phyloP scores from a whole-genome alignment of 2,113 vertebrate species.

The Zapornia atra region DNA sequence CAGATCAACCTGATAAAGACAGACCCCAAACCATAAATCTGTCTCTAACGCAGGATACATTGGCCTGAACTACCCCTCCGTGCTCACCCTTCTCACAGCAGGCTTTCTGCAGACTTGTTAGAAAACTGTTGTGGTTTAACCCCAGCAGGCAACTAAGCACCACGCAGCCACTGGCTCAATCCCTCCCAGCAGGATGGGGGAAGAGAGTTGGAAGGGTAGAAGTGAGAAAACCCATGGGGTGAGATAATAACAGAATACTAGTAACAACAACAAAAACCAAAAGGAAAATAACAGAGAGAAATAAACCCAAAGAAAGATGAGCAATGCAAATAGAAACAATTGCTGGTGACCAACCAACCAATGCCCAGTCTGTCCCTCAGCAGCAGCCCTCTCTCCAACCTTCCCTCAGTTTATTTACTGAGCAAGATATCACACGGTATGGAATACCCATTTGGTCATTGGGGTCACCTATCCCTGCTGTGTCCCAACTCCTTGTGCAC shows the following conservation, averaged over 20 bases:
- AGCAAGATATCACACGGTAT: not conserved
- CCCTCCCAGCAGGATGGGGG: not conserved
- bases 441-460: not conserved
- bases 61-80: not conserved
- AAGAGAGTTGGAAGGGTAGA: not conserved
- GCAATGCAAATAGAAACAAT: not conserved
- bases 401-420: not conserved
- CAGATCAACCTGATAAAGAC: constrained; percentile 19
- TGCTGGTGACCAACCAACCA: not conserved
- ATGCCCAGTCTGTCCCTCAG: not conserved
- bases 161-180: not conserved
- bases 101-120: not conserved
- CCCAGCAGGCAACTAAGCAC: not conserved
- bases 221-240: not conserved
- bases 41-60: not conserved
- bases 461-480: not conserved
- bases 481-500: not conserved
- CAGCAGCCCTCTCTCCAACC: not conserved
- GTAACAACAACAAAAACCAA: not conserved
- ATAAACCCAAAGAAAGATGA: not conserved
- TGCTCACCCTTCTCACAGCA: not conserved
- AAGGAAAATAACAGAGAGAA: not conserved
- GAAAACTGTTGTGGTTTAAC: not conserved
- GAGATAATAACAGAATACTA: not conserved
- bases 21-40: constrained; percentile 9